Evolutionary conservation across 2,888 invertebrate species (phyloP), one percentile per base, ranked within the genome.

Genomic region (Diarsia mendica): DNA sequence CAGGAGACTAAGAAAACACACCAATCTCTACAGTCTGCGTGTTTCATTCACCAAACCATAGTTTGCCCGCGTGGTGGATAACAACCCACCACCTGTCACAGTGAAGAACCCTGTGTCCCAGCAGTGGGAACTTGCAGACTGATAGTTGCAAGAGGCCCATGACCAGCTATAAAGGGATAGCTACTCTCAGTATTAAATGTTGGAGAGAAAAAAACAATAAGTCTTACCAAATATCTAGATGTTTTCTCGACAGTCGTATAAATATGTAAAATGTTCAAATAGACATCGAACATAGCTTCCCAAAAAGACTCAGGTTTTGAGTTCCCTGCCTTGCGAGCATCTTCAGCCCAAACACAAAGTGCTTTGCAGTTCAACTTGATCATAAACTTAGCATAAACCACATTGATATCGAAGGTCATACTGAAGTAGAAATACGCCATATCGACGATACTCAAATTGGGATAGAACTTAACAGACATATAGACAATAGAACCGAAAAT

Each of bases 251-350:
- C 1, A 10, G 44, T 51, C 28, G 10, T 51, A 39, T 77, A 78
- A 39, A 69, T 68, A 10, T 66, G 23, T 48, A 77, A 65, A 13
- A 77, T 77, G 11, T 78, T 53, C 13, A 66, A 10, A 66, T 65
- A 77, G 15, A 79, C 28, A 28, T 71, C 79, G 66, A 61, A 78
- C 77, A 79, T 71, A 10, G 11, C n/a, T 48, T 66, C 28, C 77
- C 79, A 77, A 53, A 66, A 79, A 61, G 15, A 28, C 15, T 78
- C 77, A 39, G 48, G 18, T 44, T 61, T 39, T n/a, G 48, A 23
- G n/a, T 71, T 64, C 9, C 66, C 72, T 28, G 71, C 58, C 44
- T 60, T 33, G 1, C 28, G 58, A 48, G 72, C 46, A 18, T 66
- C 65, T 48, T 61, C 46, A 3, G 20, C 49, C 79, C 77, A 77